These are phyloP conservation scores for Bombus terrestris DNA, from an alignment of 1,140 invertebrate genomes.

Conservation along the genomic window DNA sequence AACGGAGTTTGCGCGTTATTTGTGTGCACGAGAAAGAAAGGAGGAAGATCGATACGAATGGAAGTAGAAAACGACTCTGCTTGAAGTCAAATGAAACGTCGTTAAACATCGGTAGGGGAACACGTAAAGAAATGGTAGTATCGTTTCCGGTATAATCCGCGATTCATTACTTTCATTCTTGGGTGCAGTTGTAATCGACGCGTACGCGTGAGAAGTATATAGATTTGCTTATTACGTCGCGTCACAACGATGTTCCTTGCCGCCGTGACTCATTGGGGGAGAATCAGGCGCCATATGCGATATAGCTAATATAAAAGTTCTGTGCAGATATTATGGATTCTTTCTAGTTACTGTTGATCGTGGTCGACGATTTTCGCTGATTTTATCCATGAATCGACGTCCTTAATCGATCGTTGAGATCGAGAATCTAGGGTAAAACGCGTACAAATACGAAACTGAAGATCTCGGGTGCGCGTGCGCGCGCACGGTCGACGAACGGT, in stretches of 20 bases:
- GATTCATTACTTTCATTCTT: conserved; percentile 50
- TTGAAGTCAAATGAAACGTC: neutral
- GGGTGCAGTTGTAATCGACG: conserved; percentile 42
- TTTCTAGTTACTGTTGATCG: neutral
- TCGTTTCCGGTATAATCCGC: conserved; percentile 41
- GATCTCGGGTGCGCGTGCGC: neutral
- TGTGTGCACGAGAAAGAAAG: neutral
- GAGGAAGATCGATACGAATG: conserved; percentile 18
- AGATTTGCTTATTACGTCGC: neutral
- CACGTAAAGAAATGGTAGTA: conserved; percentile 2
- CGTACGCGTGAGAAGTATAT: neutral
- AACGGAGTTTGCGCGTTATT: conserved; percentile 23
- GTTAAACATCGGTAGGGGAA: neutral
- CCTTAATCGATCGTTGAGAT: neutral
- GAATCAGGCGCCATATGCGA: neutral
- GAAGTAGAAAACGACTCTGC: neutral
- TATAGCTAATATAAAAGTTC: neutral
- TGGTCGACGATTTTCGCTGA: too few relatives aligned
- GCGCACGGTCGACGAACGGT: neutral
- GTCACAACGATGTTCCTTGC: too few relatives aligned
- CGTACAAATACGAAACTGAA: neutral
- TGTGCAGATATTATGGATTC: neutral
- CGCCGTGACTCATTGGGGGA: conserved; percentile 36
- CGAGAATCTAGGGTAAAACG: neutral
- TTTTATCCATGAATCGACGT: neutral